phyloP scores from a whole-genome alignment of 2,888 invertebrate species.

The Drosophila differens region DNA sequence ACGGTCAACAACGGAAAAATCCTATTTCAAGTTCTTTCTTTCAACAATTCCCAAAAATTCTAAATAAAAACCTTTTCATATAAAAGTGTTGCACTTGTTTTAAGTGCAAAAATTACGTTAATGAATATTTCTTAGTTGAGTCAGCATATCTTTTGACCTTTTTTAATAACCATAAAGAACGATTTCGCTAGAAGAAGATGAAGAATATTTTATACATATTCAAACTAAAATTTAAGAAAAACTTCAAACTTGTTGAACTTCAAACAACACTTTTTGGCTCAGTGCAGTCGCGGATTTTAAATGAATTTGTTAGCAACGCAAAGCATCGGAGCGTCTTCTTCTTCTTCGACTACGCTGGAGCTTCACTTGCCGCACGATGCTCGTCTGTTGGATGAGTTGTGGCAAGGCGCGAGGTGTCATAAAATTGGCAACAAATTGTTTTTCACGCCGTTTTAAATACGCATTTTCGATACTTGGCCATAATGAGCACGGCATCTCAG shows the following conservation, averaged over 20 bases:
- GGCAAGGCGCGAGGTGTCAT: slow-evolving; percentile 77
- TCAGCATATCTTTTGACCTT: fast-evolving
- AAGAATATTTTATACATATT: background rate
- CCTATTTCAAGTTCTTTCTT: background rate
- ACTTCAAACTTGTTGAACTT: background rate
- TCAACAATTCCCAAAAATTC: too few relatives aligned
- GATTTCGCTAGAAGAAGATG: background rate
- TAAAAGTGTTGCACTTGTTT: background rate
- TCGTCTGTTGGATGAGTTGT: slow-evolving; percentile 65
- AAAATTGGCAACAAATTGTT: slow-evolving; percentile 84
- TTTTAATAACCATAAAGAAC: background rate
- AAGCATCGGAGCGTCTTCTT: slow-evolving; percentile 1
- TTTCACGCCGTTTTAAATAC: slow-evolving; percentile 83
- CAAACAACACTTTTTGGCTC: background rate
- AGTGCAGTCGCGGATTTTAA: slow-evolving; percentile 58
- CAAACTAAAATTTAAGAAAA: background rate
- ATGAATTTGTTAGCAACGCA: slow-evolving; percentile 68
- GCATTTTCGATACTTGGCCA: slow-evolving; percentile 79
- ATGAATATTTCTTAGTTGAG: background rate
- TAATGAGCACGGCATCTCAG: slow-evolving; percentile 63
- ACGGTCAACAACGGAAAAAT: background rate
- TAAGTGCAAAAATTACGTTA: background rate
- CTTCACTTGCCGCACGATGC: slow-evolving; percentile 46
- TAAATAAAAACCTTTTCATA: background rate
- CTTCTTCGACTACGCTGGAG: background rate